These are phyloP conservation scores for Yasuhikotakia modesta DNA, from an alignment of 2,797 vertebrate species.

Conservation along the genomic window DNA sequence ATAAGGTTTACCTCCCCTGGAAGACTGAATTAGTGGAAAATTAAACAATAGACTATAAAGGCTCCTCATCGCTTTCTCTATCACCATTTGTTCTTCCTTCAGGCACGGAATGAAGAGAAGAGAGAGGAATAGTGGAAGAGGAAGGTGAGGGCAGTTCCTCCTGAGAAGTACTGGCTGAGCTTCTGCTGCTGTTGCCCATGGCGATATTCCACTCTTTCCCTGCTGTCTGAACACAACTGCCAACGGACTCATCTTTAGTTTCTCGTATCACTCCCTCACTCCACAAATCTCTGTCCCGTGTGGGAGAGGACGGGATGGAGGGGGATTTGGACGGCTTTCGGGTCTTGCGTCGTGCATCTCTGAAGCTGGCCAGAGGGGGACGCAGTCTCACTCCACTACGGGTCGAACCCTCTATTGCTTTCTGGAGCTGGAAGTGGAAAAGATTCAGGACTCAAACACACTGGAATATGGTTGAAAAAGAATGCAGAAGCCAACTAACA, in stretches of 20 bases:
- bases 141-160: constrained; percentile 64
- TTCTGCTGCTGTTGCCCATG: constrained; percentile 32
- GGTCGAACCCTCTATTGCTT: constrained; percentile 94
- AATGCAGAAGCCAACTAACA: neutral
- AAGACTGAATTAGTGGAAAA: constrained; percentile 29
- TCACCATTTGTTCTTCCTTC: constrained; percentile 49
- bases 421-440: constrained; percentile 83
- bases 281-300: constrained; percentile 73
- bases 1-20: neutral
- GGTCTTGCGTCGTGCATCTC: constrained; percentile 80
- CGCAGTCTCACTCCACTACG: constrained; percentile 91
- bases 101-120: constrained; percentile 68
- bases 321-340: constrained; percentile 72
- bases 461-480: neutral
- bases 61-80: constrained; percentile 72
- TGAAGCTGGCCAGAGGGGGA: constrained; percentile 94
- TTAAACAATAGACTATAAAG: constrained; percentile 64
- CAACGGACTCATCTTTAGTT: constrained; percentile 62
- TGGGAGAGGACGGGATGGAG: constrained; percentile 65
- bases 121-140: constrained; percentile 64
- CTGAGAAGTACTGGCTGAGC: constrained; percentile 52
- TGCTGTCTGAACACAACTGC: constrained; percentile 48
- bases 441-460: neutral
- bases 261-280: constrained; percentile 68
- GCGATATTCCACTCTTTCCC: constrained; percentile 53